These are phyloP conservation scores for Cantharis flavilabris DNA, from an alignment of 2,888 invertebrate species.

Conservation along the genomic window DNA sequence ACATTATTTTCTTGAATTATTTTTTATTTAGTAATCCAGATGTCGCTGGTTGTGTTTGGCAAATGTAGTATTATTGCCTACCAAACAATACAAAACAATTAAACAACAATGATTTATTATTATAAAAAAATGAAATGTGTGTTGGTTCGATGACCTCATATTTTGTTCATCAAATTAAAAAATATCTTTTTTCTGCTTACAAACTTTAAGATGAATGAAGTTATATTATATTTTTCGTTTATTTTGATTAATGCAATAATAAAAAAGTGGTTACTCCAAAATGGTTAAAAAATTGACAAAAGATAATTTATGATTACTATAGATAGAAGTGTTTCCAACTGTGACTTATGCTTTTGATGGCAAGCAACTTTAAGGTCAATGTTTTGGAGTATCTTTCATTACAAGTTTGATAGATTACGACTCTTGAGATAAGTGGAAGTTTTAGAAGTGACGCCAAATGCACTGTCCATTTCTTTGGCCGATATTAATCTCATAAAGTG, in stretches of 20 bases:
- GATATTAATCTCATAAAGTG: slow-evolving; percentile 23
- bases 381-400: slow-evolving; percentile 23
- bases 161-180: neutral
- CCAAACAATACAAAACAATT: no score
- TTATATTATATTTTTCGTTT: neutral
- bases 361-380: slow-evolving; percentile 14
- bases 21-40: neutral
- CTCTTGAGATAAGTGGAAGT: slow-evolving; percentile 17
- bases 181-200: neutral
- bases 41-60: neutral
- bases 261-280: neutral
- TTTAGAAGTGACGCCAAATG: slow-evolving; percentile 23
- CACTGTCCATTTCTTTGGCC: slow-evolving; percentile 6
- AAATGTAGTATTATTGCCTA: neutral
- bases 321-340: slow-evolving; percentile 3
- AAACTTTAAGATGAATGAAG: neutral
- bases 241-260: neutral
- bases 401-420: slow-evolving; percentile 27
- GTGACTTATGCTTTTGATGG: slow-evolving; percentile 5
- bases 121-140: no score
- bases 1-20: neutral
- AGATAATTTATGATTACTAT: slow-evolving; percentile 7
- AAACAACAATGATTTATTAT: no score
- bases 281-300: slow-evolving; percentile 1
- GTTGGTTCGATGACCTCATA: neutral